phyloP scores from a whole-genome alignment of 2,888 invertebrate genomes.

The Tinea pellionella region DNA sequence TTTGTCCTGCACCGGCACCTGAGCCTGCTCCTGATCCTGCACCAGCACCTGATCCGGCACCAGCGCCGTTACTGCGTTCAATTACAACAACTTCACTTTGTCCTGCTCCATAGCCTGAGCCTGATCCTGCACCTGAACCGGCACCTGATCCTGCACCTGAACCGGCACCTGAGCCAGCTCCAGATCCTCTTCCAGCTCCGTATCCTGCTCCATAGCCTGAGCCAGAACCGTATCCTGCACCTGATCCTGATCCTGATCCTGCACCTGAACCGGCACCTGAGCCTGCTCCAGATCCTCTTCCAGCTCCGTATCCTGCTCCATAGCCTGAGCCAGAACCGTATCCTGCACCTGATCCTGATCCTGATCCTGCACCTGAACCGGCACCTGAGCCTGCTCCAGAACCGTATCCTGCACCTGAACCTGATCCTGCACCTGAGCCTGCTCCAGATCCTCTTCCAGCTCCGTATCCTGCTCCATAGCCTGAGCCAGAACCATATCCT shows the following conservation, averaged over 20 bases:
- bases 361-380: neutral
- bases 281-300: neutral
- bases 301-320: neutral
- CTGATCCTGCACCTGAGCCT: no score
- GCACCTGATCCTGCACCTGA: no score
- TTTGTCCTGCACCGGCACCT: conserved; percentile 6
- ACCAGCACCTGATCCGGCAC: neutral
- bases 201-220: no score
- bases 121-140: no score
- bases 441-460: no score
- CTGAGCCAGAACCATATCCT: no score
- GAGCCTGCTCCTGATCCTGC: conserved; percentile 10
- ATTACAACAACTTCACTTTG: no score
- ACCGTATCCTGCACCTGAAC: no score
- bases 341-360: neutral
- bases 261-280: neutral
- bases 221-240: neutral
- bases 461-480: no score
- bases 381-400: neutral
- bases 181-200: neutral
- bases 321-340: neutral
- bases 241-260: neutral
- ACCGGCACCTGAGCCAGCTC: no score
- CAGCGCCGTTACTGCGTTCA: neutral
- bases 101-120: no score